Evolutionary conservation across 2,888 invertebrate species (phyloP).

Genomic region (Rhingia rostrata): DNA sequence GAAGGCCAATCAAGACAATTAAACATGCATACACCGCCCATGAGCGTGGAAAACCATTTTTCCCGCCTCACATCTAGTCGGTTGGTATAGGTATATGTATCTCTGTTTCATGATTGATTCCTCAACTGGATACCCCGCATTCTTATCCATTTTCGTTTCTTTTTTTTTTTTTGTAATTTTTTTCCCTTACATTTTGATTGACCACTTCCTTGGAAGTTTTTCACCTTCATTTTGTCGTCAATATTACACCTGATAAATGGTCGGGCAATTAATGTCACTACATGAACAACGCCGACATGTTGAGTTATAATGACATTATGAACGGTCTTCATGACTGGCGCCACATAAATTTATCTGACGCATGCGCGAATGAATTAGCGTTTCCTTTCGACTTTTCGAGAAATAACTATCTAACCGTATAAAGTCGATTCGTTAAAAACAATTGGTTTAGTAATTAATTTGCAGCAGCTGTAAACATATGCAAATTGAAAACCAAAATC

Average conservation of each 20-base stretch:
- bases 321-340: slow-evolving; percentile 53
- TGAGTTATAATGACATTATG: slow-evolving; percentile 59
- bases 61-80: slow-evolving; percentile 25
- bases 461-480: slow-evolving; percentile 21
- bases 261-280: slow-evolving; percentile 68
- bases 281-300: slow-evolving; percentile 18
- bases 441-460: slow-evolving; percentile 37
- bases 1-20: slow-evolving; percentile 37
- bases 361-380: slow-evolving; percentile 20
- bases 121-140: slow-evolving; percentile 51
- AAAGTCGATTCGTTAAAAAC: slow-evolving; percentile 3
- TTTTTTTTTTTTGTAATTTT: no score
- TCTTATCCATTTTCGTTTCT: slow-evolving; percentile 15
- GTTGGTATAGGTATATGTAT: no score
- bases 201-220: slow-evolving; percentile 67
- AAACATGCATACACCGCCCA: slow-evolving; percentile 30
- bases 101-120: slow-evolving; percentile 56
- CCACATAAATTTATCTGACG: slow-evolving; percentile 67
- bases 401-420: neutral
- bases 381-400: slow-evolving; percentile 19
- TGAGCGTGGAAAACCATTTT: slow-evolving; percentile 10
- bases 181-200: slow-evolving; percentile 48
- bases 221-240: slow-evolving; percentile 52
- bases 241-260: slow-evolving; percentile 66
- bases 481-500: neutral